Evolutionary conservation across 2,888 invertebrate genomes (phyloP), one percentile per base, ranked within the genome.

Genomic region (Microctonus hyperodae): DNA sequence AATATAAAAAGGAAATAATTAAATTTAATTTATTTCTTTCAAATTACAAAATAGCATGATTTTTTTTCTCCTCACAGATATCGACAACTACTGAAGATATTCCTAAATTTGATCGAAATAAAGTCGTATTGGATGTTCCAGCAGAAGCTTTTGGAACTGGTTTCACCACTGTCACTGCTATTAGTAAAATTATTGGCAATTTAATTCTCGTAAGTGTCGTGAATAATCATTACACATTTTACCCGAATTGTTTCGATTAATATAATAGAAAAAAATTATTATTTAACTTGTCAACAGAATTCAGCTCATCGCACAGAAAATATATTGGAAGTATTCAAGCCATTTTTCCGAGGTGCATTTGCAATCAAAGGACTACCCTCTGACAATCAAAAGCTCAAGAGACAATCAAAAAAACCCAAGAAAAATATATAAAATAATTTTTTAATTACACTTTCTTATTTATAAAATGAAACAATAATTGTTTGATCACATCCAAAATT

Each of bases 271-370:
- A 16, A 44, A 44, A 44, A 44, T 44, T 44, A 7, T 5, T 44
- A 16, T 5, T 9, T 16, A n/a, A n/a, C 65, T 69, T 68, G 69
- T 61, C 89, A 89, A 23, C 87, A 93, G 93, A 93, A 92, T 83
- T 90, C 93, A 4, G 92, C 93, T 33, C 88, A 91, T 72, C 88
- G 93, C 66, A 90, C 91, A 77, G 91, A 92, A 78, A 87, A 89
- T 25, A 87, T 93, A 75, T 83, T 93, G 73, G 88, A 92, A 65
- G 87, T 92, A 50, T 91, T 93, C 86, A 89, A 91, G 76, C 93
- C 93, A 2, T 84, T 92, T 68, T 89, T 93, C 81, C 88, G 91
- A 16, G 89, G 90, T n/a, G 86, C 87, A 11, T 89, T 93, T 79
- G 90, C 91, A 72, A 90, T 91, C 72, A 92, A 92, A 80, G 92